Percentiles rank a stretch among this genome's conserved stretches.
Evolutionary conservation across 2,797 vertebrate species (phyloP).

Genomic region (Malurus splendens): DNA sequence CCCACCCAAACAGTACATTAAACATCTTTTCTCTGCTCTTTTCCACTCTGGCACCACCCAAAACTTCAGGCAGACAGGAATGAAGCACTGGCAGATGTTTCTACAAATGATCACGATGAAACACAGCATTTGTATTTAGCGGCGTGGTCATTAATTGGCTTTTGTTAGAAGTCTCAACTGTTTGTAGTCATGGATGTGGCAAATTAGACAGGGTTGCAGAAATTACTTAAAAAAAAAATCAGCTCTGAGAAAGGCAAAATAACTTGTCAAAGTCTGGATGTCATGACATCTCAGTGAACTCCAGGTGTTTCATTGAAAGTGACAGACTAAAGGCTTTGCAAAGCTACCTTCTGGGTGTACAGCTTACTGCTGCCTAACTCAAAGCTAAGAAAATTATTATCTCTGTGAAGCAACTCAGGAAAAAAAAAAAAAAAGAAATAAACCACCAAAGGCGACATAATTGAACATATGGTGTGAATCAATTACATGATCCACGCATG

Average conservation of each 20-base stretch:
- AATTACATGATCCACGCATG: not conserved
- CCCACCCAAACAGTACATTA: not conserved
- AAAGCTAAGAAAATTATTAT: not conserved
- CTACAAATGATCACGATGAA: accelerated
- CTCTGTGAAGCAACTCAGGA: not conserved
- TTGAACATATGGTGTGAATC: not conserved
- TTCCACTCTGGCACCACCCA: not conserved
- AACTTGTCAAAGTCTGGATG: not conserved
- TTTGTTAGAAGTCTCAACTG: not conserved
- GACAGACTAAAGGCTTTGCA: not conserved
- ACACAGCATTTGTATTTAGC: not conserved
- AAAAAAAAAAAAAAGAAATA: not conserved
- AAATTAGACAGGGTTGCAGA: not conserved
- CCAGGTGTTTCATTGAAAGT: not conserved
- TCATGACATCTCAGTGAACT: not conserved
- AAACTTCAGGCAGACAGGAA: not conserved
- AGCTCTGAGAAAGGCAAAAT: not conserved
- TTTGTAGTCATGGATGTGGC: not conserved
- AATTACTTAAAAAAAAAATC: not conserved
- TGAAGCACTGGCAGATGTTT: not conserved
- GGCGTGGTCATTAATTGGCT: not conserved
- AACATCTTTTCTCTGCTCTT: not conserved
- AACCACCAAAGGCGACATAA: not conserved
- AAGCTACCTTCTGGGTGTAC: not conserved
- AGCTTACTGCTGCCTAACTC: not conserved